Conservation (phyloP, 53 echinoderm and acorn worm species). For the Patiria pectinifera region DNA sequence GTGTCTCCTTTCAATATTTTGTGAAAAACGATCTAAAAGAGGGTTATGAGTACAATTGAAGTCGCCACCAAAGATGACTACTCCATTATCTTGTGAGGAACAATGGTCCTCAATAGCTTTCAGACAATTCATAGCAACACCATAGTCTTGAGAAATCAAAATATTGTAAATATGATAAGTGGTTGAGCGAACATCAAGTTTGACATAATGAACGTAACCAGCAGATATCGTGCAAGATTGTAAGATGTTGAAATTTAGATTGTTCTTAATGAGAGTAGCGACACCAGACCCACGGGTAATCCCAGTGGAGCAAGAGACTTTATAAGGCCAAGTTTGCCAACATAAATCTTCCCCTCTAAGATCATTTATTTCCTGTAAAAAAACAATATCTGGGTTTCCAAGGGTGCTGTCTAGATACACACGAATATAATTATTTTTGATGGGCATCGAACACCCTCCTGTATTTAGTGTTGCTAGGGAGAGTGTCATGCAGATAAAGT, state of each 20-base stretch:
- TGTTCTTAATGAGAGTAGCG: neutral
- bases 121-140: neutral
- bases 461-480: too few relatives aligned
- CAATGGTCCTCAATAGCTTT: neutral
- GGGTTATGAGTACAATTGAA: too few relatives aligned
- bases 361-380: too few relatives aligned
- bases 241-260: neutral
- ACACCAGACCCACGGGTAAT: neutral
- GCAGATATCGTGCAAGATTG: neutral
- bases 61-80: too few relatives aligned
- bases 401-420: too few relatives aligned
- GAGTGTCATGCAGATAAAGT: conserved; percentile 15
- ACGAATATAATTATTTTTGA: too few relatives aligned
- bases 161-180: conserved; percentile 1
- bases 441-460: too few relatives aligned
- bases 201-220: neutral
- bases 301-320: neutral
- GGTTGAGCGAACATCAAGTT: neutral
- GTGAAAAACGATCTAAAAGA: too few relatives aligned
- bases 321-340: neutral
- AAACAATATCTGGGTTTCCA: too few relatives aligned
- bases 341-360: too few relatives aligned
- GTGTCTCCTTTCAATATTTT: too few relatives aligned
- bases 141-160: neutral
- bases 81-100: neutral